These are phyloP conservation scores for Halictus rubicundus DNA, from an alignment of 1,140 invertebrate species.

Conservation along the genomic window DNA sequence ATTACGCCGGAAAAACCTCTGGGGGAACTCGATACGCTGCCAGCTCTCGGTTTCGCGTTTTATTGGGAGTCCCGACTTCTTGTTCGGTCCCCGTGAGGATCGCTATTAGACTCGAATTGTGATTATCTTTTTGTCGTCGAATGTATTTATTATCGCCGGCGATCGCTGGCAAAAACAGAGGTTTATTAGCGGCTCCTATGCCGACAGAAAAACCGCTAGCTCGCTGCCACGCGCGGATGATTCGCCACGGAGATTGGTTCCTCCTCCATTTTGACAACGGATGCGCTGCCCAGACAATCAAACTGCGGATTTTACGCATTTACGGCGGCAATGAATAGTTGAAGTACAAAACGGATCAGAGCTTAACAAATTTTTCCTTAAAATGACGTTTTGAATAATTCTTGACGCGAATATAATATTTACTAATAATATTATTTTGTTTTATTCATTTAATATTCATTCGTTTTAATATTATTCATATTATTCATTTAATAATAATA, in stretches of 20 bases:
- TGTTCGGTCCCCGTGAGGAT: slow-evolving; percentile 19
- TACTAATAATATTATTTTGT: no score
- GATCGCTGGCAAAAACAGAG: neutral
- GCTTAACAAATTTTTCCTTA: no score
- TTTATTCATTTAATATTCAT: no score
- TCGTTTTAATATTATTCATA: no score
- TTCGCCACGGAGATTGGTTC: neutral
- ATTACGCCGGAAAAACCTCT: slow-evolving; percentile 71
- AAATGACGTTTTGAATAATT: no score
- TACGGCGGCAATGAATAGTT: no score
- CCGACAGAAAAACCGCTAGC: neutral
- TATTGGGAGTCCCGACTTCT: slow-evolving; percentile 41
- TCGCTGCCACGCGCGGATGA: neutral
- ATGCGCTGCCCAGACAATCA: no score
- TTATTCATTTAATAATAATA: no score
- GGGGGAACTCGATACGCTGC: slow-evolving; percentile 54
- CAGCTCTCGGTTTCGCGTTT: slow-evolving; percentile 59
- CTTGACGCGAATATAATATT: no score
- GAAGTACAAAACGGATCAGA: no score
- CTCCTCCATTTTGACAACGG: neutral
- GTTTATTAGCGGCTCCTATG: neutral
- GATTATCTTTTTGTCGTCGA: neutral
- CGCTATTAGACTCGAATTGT: slow-evolving; percentile 23
- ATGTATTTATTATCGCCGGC: slow-evolving; percentile 3
- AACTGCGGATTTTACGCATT: no score